Evolutionary conservation across 2,113 vertebrate species (phyloP).

Genomic region (Siphamia tubifer): DNA sequence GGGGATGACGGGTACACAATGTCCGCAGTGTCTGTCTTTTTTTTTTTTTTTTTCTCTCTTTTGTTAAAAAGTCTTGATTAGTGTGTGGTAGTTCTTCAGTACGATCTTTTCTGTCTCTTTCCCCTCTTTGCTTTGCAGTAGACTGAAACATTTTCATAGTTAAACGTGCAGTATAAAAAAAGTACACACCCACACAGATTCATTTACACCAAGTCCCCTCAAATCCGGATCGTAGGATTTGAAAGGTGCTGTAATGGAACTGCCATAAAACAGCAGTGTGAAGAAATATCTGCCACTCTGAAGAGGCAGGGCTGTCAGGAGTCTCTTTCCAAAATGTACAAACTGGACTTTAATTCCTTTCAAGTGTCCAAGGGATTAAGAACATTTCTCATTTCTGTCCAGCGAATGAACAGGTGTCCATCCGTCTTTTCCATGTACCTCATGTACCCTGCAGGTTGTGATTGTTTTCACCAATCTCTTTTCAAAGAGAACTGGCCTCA

Average conservation of each 20-base stretch:
- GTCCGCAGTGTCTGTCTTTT: constrained; percentile 43
- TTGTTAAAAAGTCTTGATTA: constrained; percentile 61
- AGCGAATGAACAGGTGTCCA: constrained; percentile 13
- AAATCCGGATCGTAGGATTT: constrained; percentile 43
- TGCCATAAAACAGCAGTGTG: constrained; percentile 80
- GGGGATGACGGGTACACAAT: constrained; percentile 36
- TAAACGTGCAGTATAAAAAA: constrained; percentile 83
- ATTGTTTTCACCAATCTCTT: constrained; percentile 34
- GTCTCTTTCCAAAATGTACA: constrained; percentile 43
- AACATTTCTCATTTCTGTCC: constrained; percentile 4
- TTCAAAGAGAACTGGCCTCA: constrained; percentile 3
- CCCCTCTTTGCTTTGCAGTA: constrained; percentile 58
- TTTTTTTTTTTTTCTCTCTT: too few species aligned
- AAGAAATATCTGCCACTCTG: constrained; percentile 49
- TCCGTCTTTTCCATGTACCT: constrained; percentile 11
- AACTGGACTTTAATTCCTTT: constrained; percentile 17
- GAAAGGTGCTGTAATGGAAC: constrained; percentile 69
- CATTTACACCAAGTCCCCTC: constrained; percentile 62
- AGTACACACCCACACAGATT: constrained; percentile 67
- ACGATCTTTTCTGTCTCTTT: constrained; percentile 26
- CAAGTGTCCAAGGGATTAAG: constrained; percentile 5
- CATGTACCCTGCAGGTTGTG: constrained; percentile 6
- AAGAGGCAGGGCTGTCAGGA: constrained; percentile 41
- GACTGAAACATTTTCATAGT: constrained; percentile 70
- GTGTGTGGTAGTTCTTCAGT: constrained; percentile 23